These are phyloP conservation scores for Eleutherodactylus coqui DNA, from an alignment of 2,797 vertebrate species.

Conservation along the genomic window DNA sequence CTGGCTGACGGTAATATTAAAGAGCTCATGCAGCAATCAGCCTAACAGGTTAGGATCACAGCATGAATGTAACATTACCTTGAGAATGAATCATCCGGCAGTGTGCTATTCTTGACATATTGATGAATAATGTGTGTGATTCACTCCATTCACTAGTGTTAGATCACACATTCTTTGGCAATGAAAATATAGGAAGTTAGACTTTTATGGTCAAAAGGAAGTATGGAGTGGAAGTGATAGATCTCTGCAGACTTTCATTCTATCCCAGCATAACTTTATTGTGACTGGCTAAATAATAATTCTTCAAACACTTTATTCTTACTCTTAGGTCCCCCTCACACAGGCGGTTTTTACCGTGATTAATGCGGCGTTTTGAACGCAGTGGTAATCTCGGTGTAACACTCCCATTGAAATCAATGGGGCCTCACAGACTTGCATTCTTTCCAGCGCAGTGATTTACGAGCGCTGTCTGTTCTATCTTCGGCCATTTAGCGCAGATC, in stretches of 20 bases:
- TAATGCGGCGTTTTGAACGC: no score
- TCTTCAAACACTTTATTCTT: not conserved
- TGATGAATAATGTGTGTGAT: constrained; percentile 19
- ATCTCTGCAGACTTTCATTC: not conserved
- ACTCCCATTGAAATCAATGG: no score
- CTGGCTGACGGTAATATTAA: not conserved
- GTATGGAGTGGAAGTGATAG: not conserved
- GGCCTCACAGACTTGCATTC: no score
- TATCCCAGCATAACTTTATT: not conserved
- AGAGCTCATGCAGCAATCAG: not conserved
- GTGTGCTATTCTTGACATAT: constrained; percentile 3
- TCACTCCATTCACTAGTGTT: not conserved
- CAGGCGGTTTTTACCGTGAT: no score
- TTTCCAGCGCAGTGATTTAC: no score
- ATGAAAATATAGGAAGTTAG: not conserved
- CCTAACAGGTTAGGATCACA: not conserved
- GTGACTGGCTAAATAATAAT: not conserved
- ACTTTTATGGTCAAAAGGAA: constrained; percentile 10
- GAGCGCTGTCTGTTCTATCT: no score
- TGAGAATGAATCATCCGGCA: constrained; percentile 18
- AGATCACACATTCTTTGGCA: not conserved
- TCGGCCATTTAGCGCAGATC: no score
- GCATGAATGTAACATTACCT: not conserved
- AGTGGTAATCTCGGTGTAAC: no score
- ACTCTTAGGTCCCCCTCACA: not conserved